Evolutionary conservation across 2,113 vertebrate genomes (phyloP).

Genomic region (Heloderma charlesbogerti): DNA sequence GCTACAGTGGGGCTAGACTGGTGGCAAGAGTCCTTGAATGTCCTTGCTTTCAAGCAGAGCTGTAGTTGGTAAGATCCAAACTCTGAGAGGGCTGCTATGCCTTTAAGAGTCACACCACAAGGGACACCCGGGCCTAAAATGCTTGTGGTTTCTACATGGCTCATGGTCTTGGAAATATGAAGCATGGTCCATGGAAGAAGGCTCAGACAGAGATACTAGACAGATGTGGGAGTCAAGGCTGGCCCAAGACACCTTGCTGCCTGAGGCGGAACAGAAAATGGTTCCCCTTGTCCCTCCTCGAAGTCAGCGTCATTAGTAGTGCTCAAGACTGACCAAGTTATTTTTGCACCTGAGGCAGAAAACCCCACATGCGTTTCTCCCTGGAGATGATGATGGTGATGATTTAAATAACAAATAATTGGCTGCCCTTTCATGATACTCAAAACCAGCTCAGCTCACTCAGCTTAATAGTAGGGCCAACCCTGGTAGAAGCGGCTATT

Average conservation of each 20-base stretch:
- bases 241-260: no score
- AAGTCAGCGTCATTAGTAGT: no score
- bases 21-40: background rate
- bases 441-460: no score
- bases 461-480: background rate
- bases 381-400: no score
- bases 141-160: background rate
- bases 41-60: background rate
- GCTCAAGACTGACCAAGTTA: no score
- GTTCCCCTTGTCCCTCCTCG: no score
- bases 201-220: background rate
- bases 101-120: background rate
- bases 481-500: background rate
- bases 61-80: background rate
- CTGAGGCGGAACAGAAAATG: no score
- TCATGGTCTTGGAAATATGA: no score
- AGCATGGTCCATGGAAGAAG: background rate
- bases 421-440: no score
- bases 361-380: background rate
- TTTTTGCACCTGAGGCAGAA: background rate
- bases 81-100: background rate
- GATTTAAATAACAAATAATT: no score
- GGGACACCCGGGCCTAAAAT: background rate
- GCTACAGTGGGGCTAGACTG: no score
- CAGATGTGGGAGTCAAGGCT: background rate